Evolutionary conservation across 1,140 invertebrate species (phyloP).

Genomic region (Panulirus ornatus): DNA sequence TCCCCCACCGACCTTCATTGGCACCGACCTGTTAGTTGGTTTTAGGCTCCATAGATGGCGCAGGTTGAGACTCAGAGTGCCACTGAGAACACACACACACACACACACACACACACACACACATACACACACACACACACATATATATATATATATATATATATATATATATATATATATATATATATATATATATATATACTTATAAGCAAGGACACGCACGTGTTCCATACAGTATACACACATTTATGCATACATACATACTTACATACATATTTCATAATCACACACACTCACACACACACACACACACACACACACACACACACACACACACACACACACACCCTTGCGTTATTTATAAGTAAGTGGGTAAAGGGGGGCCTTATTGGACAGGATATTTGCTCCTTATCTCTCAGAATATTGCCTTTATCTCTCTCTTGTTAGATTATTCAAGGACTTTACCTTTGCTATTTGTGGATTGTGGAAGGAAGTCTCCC

Average conservation of each 20-base stretch:
- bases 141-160: slow-evolving; percentile 26
- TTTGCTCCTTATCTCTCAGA: no score
- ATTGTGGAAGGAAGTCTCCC: no score
- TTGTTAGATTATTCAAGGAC: slow-evolving; percentile 29
- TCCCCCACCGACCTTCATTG: neutral
- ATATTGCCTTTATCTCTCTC: slow-evolving; percentile 14
- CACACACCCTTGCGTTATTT: slow-evolving; percentile 2
- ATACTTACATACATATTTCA: neutral
- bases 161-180: slow-evolving; percentile 26
- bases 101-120: slow-evolving; percentile 27
- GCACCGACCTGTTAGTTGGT: slow-evolving; percentile 4
- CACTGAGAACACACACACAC: slow-evolving; percentile 3
- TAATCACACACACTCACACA: neutral
- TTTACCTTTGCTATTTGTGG: neutral
- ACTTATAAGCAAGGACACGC: neutral
- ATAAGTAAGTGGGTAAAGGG: neutral
- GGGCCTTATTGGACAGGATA: slow-evolving; percentile 1
- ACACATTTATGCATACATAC: neutral
- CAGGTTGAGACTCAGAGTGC: slow-evolving; percentile 2
- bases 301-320: slow-evolving; percentile 38
- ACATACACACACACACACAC: neutral
- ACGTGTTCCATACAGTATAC: neutral
- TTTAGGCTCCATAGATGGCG: slow-evolving; percentile 52
- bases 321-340: slow-evolving; percentile 41
- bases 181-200: slow-evolving; percentile 23